Evolutionary conservation across 1,140 invertebrate genomes (phyloP).

Genomic region (Micrasema longulum): DNA sequence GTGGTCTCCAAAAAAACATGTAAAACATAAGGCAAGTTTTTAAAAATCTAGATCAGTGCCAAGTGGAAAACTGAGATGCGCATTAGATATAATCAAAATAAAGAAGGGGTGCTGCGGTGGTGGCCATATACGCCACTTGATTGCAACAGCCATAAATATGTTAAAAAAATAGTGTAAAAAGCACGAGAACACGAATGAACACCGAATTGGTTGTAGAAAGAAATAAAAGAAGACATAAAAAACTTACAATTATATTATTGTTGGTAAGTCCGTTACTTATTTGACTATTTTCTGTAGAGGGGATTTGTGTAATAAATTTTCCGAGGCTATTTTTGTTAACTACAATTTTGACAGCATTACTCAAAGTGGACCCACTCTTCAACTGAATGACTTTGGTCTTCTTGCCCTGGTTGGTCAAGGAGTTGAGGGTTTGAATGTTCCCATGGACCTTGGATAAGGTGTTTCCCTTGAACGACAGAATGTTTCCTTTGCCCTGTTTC

Average conservation of each 20-base stretch:
- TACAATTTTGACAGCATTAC: constrained; percentile 47
- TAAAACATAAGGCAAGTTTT: no score
- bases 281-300: constrained; percentile 7
- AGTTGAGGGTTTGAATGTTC: constrained; percentile 40
- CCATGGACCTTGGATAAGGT: constrained; percentile 14
- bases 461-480: constrained; percentile 25
- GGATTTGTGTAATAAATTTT: constrained; percentile 42
- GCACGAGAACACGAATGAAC: no score
- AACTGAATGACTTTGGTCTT: constrained; percentile 49
- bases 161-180: no score
- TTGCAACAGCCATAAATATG: no score
- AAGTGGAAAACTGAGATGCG: no score
- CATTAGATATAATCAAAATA: no score
- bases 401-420: constrained; percentile 30
- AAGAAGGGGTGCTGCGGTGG: no score
- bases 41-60: no score
- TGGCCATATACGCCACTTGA: no score
- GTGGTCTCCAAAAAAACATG: no score
- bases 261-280: constrained; percentile 30
- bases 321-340: constrained; percentile 44
- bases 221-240: no score
- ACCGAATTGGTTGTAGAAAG: no score
- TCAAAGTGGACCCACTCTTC: constrained; percentile 44
- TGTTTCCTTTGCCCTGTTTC: constrained; percentile 41
- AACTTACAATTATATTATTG: constrained; percentile 1